Evolutionary conservation across 1,140 invertebrate genomes (phyloP).

Genomic region (Habropoda laboriosa): DNA sequence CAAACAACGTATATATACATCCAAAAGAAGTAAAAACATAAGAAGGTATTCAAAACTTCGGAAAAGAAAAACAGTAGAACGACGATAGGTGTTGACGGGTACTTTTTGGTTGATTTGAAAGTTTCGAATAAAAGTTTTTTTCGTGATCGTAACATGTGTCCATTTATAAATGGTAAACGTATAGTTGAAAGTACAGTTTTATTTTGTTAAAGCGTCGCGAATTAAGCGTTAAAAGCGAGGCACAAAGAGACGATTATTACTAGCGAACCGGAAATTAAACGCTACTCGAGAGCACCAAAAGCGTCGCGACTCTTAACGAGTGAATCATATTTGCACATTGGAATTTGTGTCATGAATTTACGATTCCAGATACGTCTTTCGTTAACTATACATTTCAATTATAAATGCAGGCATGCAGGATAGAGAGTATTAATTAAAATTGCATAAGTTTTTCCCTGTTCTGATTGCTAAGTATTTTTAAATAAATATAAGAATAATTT

Average conservation of each 20-base stretch:
- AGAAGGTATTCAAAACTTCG: no score
- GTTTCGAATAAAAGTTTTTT: neutral
- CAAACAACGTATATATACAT: neutral
- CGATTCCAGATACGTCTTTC: constrained; percentile 30
- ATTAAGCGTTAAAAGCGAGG: neutral
- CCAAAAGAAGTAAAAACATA: neutral
- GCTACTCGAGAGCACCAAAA: constrained; percentile 4
- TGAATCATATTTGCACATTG: constrained; percentile 28
- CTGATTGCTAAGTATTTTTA: neutral
- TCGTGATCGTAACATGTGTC: neutral
- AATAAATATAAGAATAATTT: neutral
- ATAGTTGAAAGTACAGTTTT: neutral
- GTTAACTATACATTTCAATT: constrained; percentile 1
- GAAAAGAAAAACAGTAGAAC: neutral
- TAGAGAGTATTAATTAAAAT: constrained; percentile 12
- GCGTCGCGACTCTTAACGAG: neutral
- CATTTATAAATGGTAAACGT: no score
- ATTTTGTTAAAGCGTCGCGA: neutral
- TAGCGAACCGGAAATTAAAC: constrained; percentile 5
- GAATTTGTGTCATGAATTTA: constrained; percentile 26
- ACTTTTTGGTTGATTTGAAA: neutral
- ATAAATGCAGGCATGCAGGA: neutral
- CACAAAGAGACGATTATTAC: neutral
- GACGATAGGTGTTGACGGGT: neutral
- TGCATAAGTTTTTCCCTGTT: neutral